phyloP scores from a whole-genome alignment of 2,888 invertebrate genomes.

The Rhingia campestris region DNA sequence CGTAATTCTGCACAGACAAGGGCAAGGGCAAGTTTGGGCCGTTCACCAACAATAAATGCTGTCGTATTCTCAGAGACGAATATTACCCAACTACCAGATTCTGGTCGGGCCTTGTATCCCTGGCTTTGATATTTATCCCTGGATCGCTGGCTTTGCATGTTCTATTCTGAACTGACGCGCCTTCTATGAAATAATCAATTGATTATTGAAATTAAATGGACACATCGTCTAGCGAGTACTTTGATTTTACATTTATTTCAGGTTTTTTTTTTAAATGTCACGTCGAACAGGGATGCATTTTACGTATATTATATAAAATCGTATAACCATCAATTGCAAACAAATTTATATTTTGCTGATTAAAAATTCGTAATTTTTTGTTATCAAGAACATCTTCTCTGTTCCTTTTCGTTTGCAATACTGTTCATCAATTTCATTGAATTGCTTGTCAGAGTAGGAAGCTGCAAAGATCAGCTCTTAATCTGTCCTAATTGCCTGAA shows the following conservation, averaged over 20 bases:
- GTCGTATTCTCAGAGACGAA: no score
- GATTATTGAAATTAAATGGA: neutral
- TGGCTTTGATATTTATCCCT: no score
- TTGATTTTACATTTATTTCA: neutral
- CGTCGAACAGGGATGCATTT: neutral
- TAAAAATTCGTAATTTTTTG: neutral
- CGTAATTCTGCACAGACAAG: no score
- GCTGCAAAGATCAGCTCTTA: conserved; percentile 32
- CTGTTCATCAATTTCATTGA: conserved; percentile 15
- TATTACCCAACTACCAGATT: no score
- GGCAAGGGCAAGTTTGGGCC: no score
- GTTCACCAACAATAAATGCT: no score
- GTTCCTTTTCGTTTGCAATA: conserved; percentile 26
- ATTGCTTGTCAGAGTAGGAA: conserved; percentile 23
- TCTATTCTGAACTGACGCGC: no score
- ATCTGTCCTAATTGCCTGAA: conserved; percentile 57
- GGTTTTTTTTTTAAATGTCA: neutral
- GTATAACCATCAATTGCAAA: neutral
- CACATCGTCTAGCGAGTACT: neutral
- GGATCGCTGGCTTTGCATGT: no score
- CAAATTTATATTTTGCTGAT: neutral
- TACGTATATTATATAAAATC: neutral
- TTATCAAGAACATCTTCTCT: no score
- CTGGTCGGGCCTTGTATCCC: no score
- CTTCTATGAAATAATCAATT: no score